Evolutionary conservation across 2,888 invertebrate genomes (phyloP), one percentile per base, ranked within the genome.

Genomic region (Drosophila nr. fundita): DNA sequence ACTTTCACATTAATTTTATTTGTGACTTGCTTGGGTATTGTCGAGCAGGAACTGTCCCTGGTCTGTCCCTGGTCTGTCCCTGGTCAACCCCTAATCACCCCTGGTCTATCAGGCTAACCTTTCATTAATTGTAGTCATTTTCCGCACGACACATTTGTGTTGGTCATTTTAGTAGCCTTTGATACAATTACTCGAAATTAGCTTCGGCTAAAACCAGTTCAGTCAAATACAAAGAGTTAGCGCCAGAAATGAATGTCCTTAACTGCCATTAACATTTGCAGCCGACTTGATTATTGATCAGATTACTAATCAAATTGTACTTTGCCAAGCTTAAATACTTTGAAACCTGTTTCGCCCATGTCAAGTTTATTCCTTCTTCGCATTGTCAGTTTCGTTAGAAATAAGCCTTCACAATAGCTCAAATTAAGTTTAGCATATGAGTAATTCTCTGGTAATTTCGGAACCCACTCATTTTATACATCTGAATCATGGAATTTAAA

Each of bases 81-180:
- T 49, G 34, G 10, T 30, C 21, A 4, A 27, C 13, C 55, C 40
- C 21, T 24, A 74, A 15, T 70, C 70, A 74, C 63, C 78, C 70
- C 32, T 32, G 32, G 32, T 75, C 60, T 7, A 61, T 40, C 64
- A 53, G 30, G 38, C 38, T 80, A 82, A 82, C 84, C 89, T 83
- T 80, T 89, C 50, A 78, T 87, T 86, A 89, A 86, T 89, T 82
- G 74, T 65, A 57, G 66, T 60, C 64, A 85, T 81, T 81, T 77
- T 49, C 68, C 67, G 61, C 79, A 83, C 73, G 74, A 82, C 58
- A 71, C 57, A 15, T 74, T 27, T 72, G 18, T 24, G n/a, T 40
- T 55, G 29, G 40, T 38, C 40, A 15, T 45, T 45, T 45, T 24
- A n/a, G 29, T 29, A 40, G 53, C 15, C 24, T 45, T 65, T 76